Evolutionary conservation across 2,113 vertebrate species (phyloP).

Genomic region (Notiomystis cincta): DNA sequence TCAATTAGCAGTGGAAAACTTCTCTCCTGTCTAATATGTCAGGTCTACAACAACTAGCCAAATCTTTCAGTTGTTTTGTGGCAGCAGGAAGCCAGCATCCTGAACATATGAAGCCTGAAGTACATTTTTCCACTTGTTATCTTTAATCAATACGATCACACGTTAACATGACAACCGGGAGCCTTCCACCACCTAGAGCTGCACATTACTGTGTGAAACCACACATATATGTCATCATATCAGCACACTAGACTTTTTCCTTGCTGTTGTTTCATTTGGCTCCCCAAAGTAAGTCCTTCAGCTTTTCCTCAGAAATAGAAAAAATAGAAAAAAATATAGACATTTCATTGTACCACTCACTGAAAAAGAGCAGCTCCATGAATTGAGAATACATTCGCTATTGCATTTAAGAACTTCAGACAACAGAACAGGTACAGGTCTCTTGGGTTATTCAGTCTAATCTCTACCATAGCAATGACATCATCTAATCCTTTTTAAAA

Average conservation of each 20-base stretch:
- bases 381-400: neutral
- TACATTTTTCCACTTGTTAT: constrained; percentile 3
- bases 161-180: neutral
- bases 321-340: neutral
- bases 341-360: neutral
- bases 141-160: constrained; percentile 7
- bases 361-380: neutral
- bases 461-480: neutral
- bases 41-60: neutral
- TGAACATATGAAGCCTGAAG: neutral
- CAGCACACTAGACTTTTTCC: neutral
- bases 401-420: neutral
- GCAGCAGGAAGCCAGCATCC: neutral
- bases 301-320: neutral
- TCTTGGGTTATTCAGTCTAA: neutral
- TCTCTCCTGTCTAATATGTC: neutral
- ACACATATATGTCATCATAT: neutral
- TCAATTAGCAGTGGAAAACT: constrained; percentile 10
- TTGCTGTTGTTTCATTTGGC: neutral
- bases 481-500: neutral
- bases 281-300: neutral
- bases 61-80: constrained; percentile 9
- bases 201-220: neutral
- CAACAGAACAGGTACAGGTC: neutral
- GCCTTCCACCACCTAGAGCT: neutral